Base-by-base conservation (phyloP, 2,888 invertebrate species). In the Caenorhabditis parvicauda region DNA sequence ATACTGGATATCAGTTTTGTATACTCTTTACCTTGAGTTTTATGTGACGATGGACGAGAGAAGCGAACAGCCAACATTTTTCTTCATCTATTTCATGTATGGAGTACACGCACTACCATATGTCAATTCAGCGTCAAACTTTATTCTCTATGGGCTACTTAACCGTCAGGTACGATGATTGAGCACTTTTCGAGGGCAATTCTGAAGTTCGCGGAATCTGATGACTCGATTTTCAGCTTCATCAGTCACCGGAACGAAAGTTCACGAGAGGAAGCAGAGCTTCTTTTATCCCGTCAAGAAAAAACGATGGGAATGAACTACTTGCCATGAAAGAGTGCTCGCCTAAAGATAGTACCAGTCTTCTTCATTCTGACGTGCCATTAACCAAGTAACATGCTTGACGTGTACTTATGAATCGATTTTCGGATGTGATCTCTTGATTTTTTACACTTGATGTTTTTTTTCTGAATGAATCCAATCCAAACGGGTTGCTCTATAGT, bases 31-130 rank as follows among this genome's bases (percentile, higher is more conserved):
- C 48, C 69, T 70, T 17, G 74, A 70, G 55, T 44, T 71, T 25
- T 66, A 66, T 46, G 58, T 69, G 3, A 56, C 53, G 12, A 64
- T 67, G 12, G 50, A 43, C 9, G 51, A 46, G 37, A 59, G 65
- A 12, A 56, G 46, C 9, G 29, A 63, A n/a, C 64, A 61, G 25
- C 64, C 64, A 29, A 69, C 73, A 19, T 64, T 64, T 24, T 54
- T 58, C 1, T 77, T 72, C 54, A 76, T 77, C 42, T 75, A 74
- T 52, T 64, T 77, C 38, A 79, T 79, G 79, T 79, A 79, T 57
- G 79, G 77, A 22, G 72, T 79, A 19, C 79, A 79, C 48, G 76
- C 79, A 2, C 58, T 79, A 21, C 79, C 79, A 21, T 79, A 79
- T 52, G 67, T 79, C 61, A 78, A 78, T 56, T 78, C 77, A 3